These are phyloP conservation scores for Steatocranus sp. DNA, from an alignment of 2,797 vertebrate species.

Conservation along the genomic window DNA sequence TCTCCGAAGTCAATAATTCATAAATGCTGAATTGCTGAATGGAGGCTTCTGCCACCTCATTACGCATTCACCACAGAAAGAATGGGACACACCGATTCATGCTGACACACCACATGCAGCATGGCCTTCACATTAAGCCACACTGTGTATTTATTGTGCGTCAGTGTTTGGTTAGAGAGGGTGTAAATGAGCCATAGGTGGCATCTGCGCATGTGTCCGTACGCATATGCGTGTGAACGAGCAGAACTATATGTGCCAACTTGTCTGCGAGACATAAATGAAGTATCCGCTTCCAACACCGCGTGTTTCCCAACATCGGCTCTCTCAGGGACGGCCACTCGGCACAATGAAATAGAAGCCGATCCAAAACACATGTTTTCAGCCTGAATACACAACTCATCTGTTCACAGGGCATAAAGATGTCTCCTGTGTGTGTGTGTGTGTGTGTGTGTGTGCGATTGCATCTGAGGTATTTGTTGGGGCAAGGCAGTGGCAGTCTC, in stretches of 20 bases:
- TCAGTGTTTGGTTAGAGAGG: constrained; percentile 22
- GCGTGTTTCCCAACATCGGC: constrained; percentile 43
- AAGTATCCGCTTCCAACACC: constrained; percentile 21
- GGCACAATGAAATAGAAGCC: constrained; percentile 52
- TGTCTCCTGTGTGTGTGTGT: constrained; percentile 15
- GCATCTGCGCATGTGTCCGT: neutral
- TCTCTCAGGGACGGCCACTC: constrained; percentile 57
- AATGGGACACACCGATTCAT: constrained; percentile 54
- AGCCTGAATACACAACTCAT: constrained; percentile 29
- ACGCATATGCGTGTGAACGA: neutral
- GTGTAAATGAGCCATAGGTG: constrained; percentile 58
- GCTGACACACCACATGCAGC: constrained; percentile 53
- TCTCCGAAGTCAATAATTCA: constrained; percentile 74
- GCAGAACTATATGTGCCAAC: neutral
- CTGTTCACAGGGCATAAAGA: constrained; percentile 32
- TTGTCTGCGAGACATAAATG: constrained; percentile 42
- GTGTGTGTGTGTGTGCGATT: neutral
- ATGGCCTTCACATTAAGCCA: constrained; percentile 47
- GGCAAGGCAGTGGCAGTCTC: constrained; percentile 15
- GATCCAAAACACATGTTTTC: constrained; percentile 61
- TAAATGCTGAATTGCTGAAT: constrained; percentile 69
- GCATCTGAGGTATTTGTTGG: constrained; percentile 17
- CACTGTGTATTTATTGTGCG: constrained; percentile 11
- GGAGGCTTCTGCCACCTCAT: constrained; percentile 67
- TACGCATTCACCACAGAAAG: constrained; percentile 64